phyloP scores from a whole-genome alignment of 2,797 vertebrate species.

The Sebastes hubbsi region DNA sequence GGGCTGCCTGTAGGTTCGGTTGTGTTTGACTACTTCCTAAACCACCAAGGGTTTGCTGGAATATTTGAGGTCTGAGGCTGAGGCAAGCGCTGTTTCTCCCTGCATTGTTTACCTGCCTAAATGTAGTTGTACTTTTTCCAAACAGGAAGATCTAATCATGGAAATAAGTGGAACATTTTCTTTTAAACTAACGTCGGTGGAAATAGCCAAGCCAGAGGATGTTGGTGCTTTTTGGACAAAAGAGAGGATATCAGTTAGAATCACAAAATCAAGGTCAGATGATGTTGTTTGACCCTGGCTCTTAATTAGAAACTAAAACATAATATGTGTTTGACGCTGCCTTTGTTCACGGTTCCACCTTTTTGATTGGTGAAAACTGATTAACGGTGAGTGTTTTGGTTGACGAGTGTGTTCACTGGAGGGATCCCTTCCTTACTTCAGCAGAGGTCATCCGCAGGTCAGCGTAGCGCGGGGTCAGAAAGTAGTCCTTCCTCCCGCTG shows the following conservation, averaged over 20 bases:
- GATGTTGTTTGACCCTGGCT: not conserved
- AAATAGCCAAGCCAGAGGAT: conserved; percentile 7
- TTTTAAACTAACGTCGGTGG: not conserved
- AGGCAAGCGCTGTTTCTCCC: conserved; percentile 13
- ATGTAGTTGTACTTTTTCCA: conserved; percentile 26
- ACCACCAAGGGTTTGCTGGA: conserved; percentile 23
- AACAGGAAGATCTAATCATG: conserved; percentile 47
- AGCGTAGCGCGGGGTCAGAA: conserved; percentile 66
- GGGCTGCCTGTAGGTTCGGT: conserved; percentile 36
- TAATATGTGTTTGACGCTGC: not conserved
- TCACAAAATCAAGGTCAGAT: not conserved
- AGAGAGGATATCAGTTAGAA: not conserved
- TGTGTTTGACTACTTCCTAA: conserved; percentile 44
- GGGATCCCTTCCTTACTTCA: conserved; percentile 42
- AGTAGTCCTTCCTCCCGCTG: conserved; percentile 70
- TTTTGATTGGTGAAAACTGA: conserved; percentile 16
- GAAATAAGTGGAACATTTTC: not conserved
- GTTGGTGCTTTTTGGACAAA: not conserved
- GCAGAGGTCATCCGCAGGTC: conserved; percentile 64
- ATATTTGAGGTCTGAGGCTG: conserved; percentile 51
- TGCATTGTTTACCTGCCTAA: conserved; percentile 51
- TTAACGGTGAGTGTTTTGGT: conserved; percentile 50
- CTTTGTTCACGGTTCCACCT: conserved; percentile 6
- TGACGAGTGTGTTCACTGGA: conserved; percentile 29
- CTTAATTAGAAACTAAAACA: conserved; percentile 26